These are phyloP conservation scores for Ianthella basta DNA, from an alignment of 37 sponge, comb jelly and placozoan species.

Conservation along the genomic window DNA sequence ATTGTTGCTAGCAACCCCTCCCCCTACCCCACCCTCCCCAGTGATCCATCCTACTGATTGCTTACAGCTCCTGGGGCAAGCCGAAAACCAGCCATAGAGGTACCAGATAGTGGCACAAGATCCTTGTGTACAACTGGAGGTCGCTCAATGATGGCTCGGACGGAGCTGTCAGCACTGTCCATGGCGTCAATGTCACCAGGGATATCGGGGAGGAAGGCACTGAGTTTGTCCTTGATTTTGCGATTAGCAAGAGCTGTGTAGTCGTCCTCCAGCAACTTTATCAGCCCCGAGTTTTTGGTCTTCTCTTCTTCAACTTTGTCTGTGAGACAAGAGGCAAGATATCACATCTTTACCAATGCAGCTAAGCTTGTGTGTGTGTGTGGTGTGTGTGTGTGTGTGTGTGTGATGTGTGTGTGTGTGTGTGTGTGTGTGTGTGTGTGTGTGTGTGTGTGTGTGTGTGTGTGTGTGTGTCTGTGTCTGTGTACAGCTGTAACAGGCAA, in stretches of 20 bases:
- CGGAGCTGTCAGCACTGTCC: constrained; percentile 51
- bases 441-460: no score
- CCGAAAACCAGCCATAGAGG: constrained; percentile 73
- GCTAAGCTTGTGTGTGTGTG: neutral
- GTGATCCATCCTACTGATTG: no score
- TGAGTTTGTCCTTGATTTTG: constrained; percentile 76
- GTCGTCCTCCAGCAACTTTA: constrained; percentile 52
- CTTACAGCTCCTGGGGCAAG: constrained; percentile 71
- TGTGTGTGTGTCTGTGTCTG: no score
- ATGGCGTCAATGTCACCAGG: constrained; percentile 75
- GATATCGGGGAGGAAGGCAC: constrained; percentile 80
- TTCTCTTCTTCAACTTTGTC: constrained; percentile 29
- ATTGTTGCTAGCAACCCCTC: no score
- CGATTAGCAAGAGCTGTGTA: constrained; percentile 55
- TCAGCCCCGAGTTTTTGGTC: constrained; percentile 29
- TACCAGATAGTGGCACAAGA: constrained; percentile 61
- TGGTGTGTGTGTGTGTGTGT: neutral
- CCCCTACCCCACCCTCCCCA: no score
- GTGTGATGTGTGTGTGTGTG: no score
- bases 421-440: no score
- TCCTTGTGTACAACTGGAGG: constrained; percentile 73
- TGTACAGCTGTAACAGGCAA: no score
- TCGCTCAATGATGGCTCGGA: constrained; percentile 67
- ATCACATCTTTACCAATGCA: neutral
- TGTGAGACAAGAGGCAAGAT: neutral